Conservation (phyloP, 2,797 vertebrate species). For the Coregonus ussuriensis region DNA sequence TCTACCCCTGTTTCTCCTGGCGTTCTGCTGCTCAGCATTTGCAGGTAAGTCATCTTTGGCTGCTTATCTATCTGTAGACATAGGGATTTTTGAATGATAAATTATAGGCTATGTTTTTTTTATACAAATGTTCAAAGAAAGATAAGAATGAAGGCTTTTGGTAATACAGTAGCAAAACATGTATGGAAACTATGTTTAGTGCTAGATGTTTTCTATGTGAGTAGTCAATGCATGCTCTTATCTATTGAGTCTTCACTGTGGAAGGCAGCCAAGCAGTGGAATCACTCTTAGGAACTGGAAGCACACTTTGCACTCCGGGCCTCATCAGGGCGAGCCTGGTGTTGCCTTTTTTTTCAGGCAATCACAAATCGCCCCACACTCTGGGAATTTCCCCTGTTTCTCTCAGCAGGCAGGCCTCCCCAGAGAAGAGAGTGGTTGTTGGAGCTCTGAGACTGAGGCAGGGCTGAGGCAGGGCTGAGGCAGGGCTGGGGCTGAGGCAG, state of each 20-base stretch:
- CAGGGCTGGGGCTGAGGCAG: background rate
- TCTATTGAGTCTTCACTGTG: background rate
- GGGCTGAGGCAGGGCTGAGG: conserved; percentile 18
- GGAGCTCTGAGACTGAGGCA: conserved; percentile 41
- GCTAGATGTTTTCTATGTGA: background rate
- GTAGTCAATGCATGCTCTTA: background rate
- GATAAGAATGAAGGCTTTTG: background rate
- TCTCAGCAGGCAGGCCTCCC: conserved; percentile 55
- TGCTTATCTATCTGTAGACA: background rate
- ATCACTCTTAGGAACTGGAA: conserved; percentile 26
- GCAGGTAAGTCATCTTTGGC: conserved; percentile 69
- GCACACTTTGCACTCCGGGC: conserved; percentile 29
- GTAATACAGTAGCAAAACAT: background rate
- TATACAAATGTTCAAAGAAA: background rate
- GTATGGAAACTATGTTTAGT: conserved; percentile 9
- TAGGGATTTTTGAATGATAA: background rate
- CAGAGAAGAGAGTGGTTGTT: conserved; percentile 58
- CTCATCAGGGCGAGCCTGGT: conserved; percentile 33
- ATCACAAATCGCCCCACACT: conserved; percentile 41
- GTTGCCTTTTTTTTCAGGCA: conserved; percentile 51
- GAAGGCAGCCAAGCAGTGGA: background rate
- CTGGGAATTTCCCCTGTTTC: conserved; percentile 67
- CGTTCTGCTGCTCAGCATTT: conserved; percentile 59
- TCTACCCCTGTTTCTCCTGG: conserved; percentile 58
- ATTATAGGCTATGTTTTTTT: background rate